Percentiles rank a stretch among this genome's conserved stretches.
Evolutionary conservation across 2,888 invertebrate genomes (phyloP).

Genomic region (Standfussiana lucernea): DNA sequence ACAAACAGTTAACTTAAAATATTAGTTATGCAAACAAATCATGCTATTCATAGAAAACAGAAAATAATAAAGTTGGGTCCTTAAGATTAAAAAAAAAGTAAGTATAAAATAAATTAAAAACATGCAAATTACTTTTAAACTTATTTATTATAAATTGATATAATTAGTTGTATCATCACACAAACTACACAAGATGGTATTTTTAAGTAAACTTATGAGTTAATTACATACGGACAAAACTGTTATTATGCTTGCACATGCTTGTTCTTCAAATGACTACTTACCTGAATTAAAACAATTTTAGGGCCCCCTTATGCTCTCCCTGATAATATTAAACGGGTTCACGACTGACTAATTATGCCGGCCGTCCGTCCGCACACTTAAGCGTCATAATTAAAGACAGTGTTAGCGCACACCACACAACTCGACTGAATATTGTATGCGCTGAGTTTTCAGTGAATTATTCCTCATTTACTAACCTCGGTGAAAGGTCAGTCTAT

Average conservation of each 20-base stretch:
- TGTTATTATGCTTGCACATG: too few relatives aligned
- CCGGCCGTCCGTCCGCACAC: conserved; percentile 22
- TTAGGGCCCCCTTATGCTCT: background rate
- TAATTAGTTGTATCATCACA: background rate
- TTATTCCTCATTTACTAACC: conserved; percentile 69
- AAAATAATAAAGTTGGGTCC: too few relatives aligned
- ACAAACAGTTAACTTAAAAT: too few relatives aligned
- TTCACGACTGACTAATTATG: background rate
- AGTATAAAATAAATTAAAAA: background rate
- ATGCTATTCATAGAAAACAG: too few relatives aligned
- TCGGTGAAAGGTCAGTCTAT: conserved; percentile 39
- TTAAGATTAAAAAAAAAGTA: too few relatives aligned
- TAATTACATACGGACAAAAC: background rate
- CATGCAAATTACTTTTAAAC: background rate
- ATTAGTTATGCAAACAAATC: background rate
- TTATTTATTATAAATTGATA: background rate
- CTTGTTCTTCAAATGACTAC: background rate
- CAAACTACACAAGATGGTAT: background rate
- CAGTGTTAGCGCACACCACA: conserved; percentile 58
- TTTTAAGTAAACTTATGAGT: background rate
- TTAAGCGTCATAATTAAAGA: conserved; percentile 64
- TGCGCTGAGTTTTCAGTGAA: conserved; percentile 34
- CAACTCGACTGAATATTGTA: conserved; percentile 51
- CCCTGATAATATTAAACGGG: background rate
- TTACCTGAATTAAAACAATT: background rate